Conservation (phyloP, 2,888 invertebrate species). For the Deladenus siricidicola region DNA sequence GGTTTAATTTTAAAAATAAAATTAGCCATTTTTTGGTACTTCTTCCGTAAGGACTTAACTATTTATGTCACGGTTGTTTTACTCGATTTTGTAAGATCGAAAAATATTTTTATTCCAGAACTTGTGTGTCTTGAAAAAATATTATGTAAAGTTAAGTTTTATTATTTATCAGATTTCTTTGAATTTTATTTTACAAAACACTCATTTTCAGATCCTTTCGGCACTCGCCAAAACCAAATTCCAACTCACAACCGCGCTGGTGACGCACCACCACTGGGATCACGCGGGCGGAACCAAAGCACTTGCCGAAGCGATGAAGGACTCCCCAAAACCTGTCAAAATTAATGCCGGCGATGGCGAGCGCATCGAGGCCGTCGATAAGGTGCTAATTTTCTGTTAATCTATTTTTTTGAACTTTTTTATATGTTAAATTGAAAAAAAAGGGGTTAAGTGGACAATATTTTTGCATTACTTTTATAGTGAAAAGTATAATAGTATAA, state of each 20-base stretch:
- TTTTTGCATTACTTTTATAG: too few species aligned
- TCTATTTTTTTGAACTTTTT: background rate
- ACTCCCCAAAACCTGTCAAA: conserved; percentile 4
- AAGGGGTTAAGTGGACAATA: too few species aligned
- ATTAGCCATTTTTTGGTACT: too few species aligned
- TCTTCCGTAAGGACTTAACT: too few species aligned
- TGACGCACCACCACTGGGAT: conserved; percentile 3
- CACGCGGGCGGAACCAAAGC: conserved; percentile 27
- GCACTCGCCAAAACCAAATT: background rate
- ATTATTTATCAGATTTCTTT: background rate
- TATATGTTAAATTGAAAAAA: background rate
- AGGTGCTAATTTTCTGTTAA: too few species aligned
- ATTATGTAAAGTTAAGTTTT: too few species aligned
- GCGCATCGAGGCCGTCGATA: conserved; percentile 16
- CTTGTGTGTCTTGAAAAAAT: too few species aligned
- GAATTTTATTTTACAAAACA: background rate
- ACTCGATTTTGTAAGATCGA: too few species aligned
- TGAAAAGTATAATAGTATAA: too few species aligned
- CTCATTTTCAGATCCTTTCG: background rate
- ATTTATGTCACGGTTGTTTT: too few species aligned
- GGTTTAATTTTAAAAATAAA: too few species aligned
- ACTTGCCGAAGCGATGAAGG: conserved; percentile 20
- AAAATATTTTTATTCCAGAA: too few species aligned
- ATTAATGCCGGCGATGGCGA: background rate
- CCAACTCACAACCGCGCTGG: background rate